Evolutionary conservation across 1,140 invertebrate genomes (phyloP).

Genomic region (Cardiocondyla obscurior): DNA sequence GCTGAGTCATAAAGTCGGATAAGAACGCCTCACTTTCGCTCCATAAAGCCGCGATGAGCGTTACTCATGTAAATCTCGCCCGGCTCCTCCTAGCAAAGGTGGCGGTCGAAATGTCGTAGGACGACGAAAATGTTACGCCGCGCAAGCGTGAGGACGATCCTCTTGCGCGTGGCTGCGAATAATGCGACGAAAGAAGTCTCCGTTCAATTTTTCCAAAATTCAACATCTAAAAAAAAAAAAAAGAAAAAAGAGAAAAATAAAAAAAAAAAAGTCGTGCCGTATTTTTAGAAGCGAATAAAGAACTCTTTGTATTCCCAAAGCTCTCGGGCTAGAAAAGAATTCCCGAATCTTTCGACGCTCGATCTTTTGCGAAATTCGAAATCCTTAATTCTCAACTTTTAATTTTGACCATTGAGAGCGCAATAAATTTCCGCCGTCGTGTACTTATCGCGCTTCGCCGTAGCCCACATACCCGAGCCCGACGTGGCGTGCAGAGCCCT

Average conservation of each 20-base stretch:
- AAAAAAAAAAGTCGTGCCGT: not conserved
- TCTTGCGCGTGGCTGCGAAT: not conserved
- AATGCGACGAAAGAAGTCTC: not conserved
- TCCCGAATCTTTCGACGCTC: not conserved
- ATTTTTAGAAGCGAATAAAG: not conserved
- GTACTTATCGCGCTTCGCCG: slow-evolving; percentile 30
- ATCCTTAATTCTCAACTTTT: slow-evolving; percentile 40
- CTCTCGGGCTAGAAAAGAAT: not conserved
- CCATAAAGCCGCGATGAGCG: slow-evolving; percentile 50
- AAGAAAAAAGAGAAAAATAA: not conserved
- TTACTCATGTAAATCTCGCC: slow-evolving; percentile 49
- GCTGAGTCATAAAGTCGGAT: slow-evolving; percentile 43
- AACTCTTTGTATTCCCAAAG: not conserved
- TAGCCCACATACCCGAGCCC: slow-evolving; percentile 12
- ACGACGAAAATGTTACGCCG: not conserved
- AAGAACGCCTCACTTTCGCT: slow-evolving; percentile 48
- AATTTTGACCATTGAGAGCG: slow-evolving; percentile 31
- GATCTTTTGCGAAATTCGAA: not conserved
- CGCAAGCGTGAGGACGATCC: not conserved
- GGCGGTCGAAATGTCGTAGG: slow-evolving; percentile 16
- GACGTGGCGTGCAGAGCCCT: slow-evolving; percentile 4
- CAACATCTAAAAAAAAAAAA: not conserved
- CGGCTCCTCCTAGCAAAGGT: slow-evolving; percentile 14
- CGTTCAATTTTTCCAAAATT: not conserved
- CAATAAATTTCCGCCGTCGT: slow-evolving; percentile 43